A percentile compares a stretch with the other conserved stretches of the same genome.
phyloP scores from a whole-genome alignment of 2,888 invertebrate genomes.

The Eubasilissa splendida region DNA sequence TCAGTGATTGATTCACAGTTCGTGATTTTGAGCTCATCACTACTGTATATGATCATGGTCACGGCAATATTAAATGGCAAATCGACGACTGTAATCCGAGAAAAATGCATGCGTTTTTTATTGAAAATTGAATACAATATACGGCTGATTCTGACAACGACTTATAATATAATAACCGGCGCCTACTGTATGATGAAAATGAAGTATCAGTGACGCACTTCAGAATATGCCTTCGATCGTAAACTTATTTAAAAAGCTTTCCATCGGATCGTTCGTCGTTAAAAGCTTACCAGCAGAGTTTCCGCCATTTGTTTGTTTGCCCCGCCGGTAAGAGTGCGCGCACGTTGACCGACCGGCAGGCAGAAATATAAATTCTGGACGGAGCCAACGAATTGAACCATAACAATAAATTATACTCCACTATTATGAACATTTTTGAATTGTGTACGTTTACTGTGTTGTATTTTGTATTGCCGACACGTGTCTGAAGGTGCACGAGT shows the following conservation, averaged over 20 bases:
- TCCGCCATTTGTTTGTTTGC: conserved; percentile 36
- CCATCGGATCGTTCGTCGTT: background rate
- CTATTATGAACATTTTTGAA: background rate
- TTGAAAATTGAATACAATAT: too few species aligned
- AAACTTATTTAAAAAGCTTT: conserved; percentile 20
- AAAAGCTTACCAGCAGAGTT: background rate
- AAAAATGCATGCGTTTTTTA: too few species aligned
- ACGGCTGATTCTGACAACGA: too few species aligned
- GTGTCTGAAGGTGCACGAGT: too few species aligned
- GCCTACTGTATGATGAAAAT: too few species aligned
- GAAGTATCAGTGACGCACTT: background rate
- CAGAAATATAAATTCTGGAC: conserved; percentile 29
- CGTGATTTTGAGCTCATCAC: too few species aligned
- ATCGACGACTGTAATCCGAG: too few species aligned
- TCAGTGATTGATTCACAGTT: too few species aligned
- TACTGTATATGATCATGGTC: too few species aligned
- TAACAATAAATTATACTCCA: conserved; percentile 17
- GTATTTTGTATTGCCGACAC: background rate
- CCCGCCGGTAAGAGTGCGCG: conserved; percentile 32
- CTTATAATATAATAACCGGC: too few species aligned
- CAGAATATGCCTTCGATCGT: conserved; percentile 1
- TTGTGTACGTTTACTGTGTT: conserved; percentile 6
- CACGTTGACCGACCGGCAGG: background rate
- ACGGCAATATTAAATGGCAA: too few species aligned
- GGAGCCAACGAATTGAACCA: conserved; percentile 1